A percentile compares a stretch with the other conserved stretches of the same genome.
Conservation (phyloP, 92 coral and sea anemone genomes). For the Zoanthus sansibaricus region DNA sequence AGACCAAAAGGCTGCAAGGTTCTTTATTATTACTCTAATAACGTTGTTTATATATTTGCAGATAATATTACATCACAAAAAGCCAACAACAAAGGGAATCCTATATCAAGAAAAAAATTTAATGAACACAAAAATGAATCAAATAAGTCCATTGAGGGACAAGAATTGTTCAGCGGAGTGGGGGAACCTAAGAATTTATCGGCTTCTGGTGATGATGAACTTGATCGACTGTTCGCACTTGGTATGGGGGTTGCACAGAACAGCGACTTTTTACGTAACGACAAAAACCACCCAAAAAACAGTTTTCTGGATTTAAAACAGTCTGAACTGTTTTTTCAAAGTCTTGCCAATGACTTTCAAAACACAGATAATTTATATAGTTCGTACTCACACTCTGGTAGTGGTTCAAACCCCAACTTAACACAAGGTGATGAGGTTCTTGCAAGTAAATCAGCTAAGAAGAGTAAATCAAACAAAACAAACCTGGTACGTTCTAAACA, state of each 20-base stretch:
- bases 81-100: background rate
- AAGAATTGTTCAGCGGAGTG: background rate
- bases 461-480: background rate
- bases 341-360: background rate
- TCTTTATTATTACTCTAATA: too few relatives aligned
- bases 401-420: background rate
- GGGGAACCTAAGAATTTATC: background rate
- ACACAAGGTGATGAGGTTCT: background rate
- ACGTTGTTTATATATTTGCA: background rate
- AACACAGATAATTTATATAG: background rate
- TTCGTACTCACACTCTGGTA: background rate
- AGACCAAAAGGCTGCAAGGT: too few relatives aligned
- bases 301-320: background rate
- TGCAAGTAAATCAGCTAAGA: background rate
- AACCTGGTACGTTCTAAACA: background rate
- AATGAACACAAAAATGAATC: background rate
- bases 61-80: background rate
- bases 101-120: background rate
- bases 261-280: background rate
- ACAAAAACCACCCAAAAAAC: background rate
- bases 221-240: background rate
- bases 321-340: background rate
- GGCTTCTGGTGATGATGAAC: slow-evolving; percentile 4
- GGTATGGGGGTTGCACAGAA: background rate
- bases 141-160: background rate